Percentiles rank a stretch among this genome's conserved stretches.
phyloP scores from a whole-genome alignment of 1,140 invertebrate genomes.

The Euborellia annulipes region DNA sequence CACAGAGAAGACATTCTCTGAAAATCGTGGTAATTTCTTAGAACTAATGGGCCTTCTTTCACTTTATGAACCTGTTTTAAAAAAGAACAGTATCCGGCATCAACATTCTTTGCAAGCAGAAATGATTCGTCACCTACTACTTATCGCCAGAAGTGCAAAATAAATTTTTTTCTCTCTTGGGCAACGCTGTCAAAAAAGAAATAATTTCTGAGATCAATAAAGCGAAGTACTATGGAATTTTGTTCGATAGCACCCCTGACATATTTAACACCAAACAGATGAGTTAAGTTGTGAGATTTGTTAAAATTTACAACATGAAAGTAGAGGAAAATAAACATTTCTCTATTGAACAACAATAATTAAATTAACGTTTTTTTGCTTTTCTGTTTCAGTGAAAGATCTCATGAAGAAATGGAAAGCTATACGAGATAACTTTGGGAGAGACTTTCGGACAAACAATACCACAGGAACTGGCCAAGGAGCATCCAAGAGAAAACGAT shows the following conservation, averaged over 20 bases:
- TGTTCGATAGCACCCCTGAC: conserved; percentile 20
- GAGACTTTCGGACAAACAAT: no score
- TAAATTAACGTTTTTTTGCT: no score
- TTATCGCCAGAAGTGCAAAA: conserved; percentile 16
- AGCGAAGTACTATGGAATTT: conserved; percentile 20
- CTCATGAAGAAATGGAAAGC: no score
- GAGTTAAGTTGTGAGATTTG: conserved; percentile 13
- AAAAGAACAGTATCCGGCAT: conserved; percentile 11
- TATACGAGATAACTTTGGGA: no score
- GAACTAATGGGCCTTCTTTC: conserved; percentile 17
- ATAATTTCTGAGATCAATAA: conserved; percentile 3
- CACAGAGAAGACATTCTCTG: conserved; percentile 10
- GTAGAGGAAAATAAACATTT: conserved; percentile 12
- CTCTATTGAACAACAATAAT: no score
- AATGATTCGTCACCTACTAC: conserved; percentile 9
- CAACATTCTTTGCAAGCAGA: no score
- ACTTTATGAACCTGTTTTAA: conserved; percentile 18
- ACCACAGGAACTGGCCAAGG: no score
- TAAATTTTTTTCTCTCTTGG: conserved; percentile 14
- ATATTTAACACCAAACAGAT: conserved; percentile 18
- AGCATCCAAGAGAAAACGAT: no score
- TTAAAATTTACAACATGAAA: conserved; percentile 6
- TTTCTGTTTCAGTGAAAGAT: no score
- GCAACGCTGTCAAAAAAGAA: no score
- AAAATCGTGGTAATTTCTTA: conserved; percentile 20